Evolutionary conservation across 1,140 invertebrate species (phyloP).

Genomic region (Zaprionus davidi): DNA sequence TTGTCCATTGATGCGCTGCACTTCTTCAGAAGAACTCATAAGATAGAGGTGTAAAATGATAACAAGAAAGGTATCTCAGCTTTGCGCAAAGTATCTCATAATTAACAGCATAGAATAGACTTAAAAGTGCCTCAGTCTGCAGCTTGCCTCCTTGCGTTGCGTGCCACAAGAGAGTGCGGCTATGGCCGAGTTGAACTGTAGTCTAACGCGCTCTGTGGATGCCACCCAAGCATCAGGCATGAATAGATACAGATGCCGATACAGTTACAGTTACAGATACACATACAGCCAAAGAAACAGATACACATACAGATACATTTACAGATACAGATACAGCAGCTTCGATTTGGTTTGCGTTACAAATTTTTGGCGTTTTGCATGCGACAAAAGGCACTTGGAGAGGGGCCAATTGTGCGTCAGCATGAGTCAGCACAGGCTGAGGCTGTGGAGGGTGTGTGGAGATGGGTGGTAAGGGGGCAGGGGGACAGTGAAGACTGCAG

Average conservation of each 20-base stretch:
- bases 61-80: too few relatives aligned
- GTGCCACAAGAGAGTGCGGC: neutral
- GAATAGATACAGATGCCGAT: conserved; percentile 34
- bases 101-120: neutral
- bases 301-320: conserved; percentile 36
- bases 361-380: conserved; percentile 71
- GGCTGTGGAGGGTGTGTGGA: neutral
- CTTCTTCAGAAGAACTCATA: too few relatives aligned
- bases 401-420: conserved; percentile 77
- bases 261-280: conserved; percentile 20
- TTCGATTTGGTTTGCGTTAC: conserved; percentile 61
- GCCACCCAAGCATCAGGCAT: conserved; percentile 55
- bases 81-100: too few relatives aligned
- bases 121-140: too few relatives aligned
- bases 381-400: conserved; percentile 67
- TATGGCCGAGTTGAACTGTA: conserved; percentile 5
- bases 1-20: too few relatives aligned
- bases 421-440: conserved; percentile 66
- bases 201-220: conserved; percentile 38
- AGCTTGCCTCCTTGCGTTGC: neutral
- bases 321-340: conserved; percentile 26
- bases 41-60: too few relatives aligned
- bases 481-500: conserved; percentile 13
- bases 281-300: conserved; percentile 25
- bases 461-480: neutral